Base-by-base conservation (phyloP, 2,888 invertebrate species). In the Rotaria macrura region DNA sequence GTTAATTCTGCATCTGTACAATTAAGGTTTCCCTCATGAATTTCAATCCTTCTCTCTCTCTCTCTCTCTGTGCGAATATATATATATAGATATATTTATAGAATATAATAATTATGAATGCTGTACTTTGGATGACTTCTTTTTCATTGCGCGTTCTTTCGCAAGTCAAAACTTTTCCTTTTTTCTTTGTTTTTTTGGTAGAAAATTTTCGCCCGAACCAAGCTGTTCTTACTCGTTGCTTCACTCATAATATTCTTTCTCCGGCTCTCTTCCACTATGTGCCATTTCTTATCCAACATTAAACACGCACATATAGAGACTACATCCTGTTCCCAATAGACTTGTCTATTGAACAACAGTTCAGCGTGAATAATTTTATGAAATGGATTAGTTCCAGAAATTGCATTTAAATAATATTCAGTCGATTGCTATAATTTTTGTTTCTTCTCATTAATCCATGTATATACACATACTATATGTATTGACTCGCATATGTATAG, bases 131-230 rank as follows among this genome's bases (percentile, higher is more conserved):
- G 65, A 65, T 38, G 65, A 65, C 34, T 65, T 65, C 65, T 38
- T 65, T 65, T 65, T 38, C 65, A 65, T 65, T 65, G 65, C 65
- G 34, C 34, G 65, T 17, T 65, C 65, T 65, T 65, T 65, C 65
- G 34, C 65, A 34, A 38, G 55, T 49, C 40, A n/a, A 40, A 52
- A 55, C 49, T 85, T 47, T 87, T 84, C 57, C 85, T 88, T 23
- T 89, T 89, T 12, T 88, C 88, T 85, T 87, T 87, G 87, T 90
- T 90, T 29, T 88, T 88, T 86, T 88, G 89, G 14, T 90, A 12
- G 89, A 87, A 88, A 90, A 91, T 25, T 87, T 87, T 86, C 91
- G 90, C 88, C 88, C 12, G 88, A 84, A 40, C 87, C 85, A 20
- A 87, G 85, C 12, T 87, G 65, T 43, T 85, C 86, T 29, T 87